These are phyloP conservation scores for Melinaea menophilus DNA, from an alignment of 2,888 invertebrate species.

Conservation along the genomic window DNA sequence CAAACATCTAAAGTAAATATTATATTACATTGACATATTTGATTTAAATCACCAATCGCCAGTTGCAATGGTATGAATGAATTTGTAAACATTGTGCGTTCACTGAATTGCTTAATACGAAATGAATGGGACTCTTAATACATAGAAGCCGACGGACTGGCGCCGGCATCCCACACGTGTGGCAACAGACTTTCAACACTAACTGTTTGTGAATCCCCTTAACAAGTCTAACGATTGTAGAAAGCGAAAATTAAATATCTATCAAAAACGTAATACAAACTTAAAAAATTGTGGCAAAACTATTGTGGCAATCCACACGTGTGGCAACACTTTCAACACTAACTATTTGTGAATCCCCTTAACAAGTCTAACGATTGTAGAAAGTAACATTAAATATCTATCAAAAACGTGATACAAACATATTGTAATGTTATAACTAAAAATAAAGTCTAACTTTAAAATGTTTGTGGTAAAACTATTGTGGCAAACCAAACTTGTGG, in stretches of 20 bases:
- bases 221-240: constrained; percentile 64
- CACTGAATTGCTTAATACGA: constrained; percentile 73
- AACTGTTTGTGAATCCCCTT: constrained; percentile 65
- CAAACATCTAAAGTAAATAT: constrained; percentile 17
- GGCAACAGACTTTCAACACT: constrained; percentile 73
- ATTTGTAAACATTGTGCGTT: constrained; percentile 67
- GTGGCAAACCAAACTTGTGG: constrained; percentile 72
- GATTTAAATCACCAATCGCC: constrained; percentile 50
- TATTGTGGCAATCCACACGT: too few species aligned
- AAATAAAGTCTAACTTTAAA: too few species aligned
- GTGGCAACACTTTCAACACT: too few species aligned
- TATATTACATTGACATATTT: constrained; percentile 36
- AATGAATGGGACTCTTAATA: constrained; percentile 72
- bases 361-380: too few species aligned
- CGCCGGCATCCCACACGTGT: constrained; percentile 76
- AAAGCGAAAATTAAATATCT: constrained; percentile 44
- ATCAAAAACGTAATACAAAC: neutral
- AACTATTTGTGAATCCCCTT: too few species aligned
- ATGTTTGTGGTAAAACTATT: too few species aligned
- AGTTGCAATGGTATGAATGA: constrained; percentile 69
- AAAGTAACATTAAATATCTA: too few species aligned
- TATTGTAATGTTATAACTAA: too few species aligned
- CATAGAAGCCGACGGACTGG: constrained; percentile 59
- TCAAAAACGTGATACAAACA: too few species aligned
- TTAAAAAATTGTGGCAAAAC: neutral